Percentiles rank a stretch among this genome's conserved stretches.
Evolutionary conservation across 2,797 vertebrate genomes (phyloP).

Genomic region (Meriones psammophilus): DNA sequence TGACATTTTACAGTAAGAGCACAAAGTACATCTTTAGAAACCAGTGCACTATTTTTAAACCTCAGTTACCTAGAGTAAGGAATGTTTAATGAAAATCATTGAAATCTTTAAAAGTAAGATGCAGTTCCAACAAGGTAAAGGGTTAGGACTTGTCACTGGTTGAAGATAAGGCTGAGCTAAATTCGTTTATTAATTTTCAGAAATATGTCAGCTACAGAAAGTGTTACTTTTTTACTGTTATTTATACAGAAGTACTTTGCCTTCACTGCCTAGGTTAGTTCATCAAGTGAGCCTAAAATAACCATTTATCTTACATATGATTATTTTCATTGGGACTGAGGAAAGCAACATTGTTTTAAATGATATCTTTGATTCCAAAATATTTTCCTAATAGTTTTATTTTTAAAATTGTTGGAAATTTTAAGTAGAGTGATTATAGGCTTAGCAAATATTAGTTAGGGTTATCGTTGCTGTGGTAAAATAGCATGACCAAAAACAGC

Average conservation of each 20-base stretch:
- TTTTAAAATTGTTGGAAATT: conserved; percentile 41
- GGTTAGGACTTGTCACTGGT: not conserved
- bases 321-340: not conserved
- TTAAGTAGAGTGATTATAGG: not conserved
- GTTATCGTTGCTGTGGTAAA: not conserved
- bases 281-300: not conserved
- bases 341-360: not conserved
- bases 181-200: conserved; percentile 5
- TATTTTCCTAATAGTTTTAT: conserved; percentile 15
- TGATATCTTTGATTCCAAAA: conserved; percentile 6
- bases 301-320: not conserved
- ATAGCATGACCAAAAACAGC: not conserved
- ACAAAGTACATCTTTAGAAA: not conserved
- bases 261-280: not conserved
- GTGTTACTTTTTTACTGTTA: not conserved
- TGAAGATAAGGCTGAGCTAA: not conserved
- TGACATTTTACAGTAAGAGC: not conserved
- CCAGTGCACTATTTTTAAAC: not conserved
- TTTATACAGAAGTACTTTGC: not conserved
- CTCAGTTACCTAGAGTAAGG: not conserved
- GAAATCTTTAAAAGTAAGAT: conserved; percentile 1
- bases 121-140: not conserved
- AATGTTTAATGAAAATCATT: not conserved
- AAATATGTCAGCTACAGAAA: not conserved
- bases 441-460: not conserved